phyloP scores from a whole-genome alignment of 2,888 invertebrate genomes.

The Ichneumoninae sp. region DNA sequence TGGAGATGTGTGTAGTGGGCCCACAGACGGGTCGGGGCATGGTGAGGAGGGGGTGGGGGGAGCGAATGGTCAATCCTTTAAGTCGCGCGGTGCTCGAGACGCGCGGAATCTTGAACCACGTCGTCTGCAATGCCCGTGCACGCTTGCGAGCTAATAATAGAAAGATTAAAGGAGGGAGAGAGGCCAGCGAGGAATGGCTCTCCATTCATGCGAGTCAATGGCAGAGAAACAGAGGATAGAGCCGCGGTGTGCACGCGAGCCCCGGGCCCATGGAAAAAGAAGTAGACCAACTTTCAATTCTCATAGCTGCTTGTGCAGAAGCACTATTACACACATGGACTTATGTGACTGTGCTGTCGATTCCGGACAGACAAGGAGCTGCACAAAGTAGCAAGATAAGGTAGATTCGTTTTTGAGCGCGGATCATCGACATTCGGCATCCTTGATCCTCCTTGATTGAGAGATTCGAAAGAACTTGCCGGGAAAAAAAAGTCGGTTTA shows the following conservation, averaged over 20 bases:
- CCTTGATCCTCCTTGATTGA: conserved; percentile 23
- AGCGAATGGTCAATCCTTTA: conserved; percentile 29
- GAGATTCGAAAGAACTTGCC: neutral
- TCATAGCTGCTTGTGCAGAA: neutral
- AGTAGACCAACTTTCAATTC: conserved; percentile 60
- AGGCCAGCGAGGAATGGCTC: conserved; percentile 22
- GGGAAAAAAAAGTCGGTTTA: no score
- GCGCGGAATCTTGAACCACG: conserved; percentile 59
- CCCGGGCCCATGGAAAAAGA: conserved; percentile 48
- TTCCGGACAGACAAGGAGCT: neutral
- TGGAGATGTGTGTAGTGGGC: neutral
- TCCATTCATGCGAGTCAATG: conserved; percentile 48
- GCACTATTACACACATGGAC: neutral
- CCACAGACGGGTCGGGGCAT: neutral
- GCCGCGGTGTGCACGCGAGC: neutral
- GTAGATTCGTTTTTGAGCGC: neutral
- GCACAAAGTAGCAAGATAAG: neutral
- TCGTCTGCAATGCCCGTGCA: conserved; percentile 40
- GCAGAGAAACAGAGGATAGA: conserved; percentile 16
- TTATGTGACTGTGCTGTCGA: neutral
- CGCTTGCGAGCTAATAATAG: conserved; percentile 61
- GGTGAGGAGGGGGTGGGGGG: neutral
- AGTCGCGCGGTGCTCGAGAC: conserved; percentile 41
- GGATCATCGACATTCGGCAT: conserved; percentile 39
- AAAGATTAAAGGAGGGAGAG: conserved; percentile 40